Evolutionary conservation across 2,113 vertebrate genomes (phyloP).

Genomic region (Leiothrix lutea): DNA sequence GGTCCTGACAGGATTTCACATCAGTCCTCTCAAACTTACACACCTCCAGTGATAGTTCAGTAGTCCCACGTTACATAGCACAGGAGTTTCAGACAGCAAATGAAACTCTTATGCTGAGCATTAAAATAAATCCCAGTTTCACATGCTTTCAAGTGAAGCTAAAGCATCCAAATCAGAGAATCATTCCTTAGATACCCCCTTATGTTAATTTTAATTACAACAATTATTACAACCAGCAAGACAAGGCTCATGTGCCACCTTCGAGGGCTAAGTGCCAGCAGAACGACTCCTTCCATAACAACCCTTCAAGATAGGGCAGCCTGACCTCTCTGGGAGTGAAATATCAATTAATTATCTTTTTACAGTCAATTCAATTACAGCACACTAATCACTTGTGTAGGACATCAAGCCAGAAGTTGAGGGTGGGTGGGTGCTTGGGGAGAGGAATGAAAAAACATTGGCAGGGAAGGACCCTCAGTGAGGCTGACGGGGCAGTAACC

Average conservation of each 20-base stretch:
- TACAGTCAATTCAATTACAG: slow-evolving; percentile 75
- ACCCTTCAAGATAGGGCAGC: slow-evolving; percentile 64
- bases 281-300: slow-evolving; percentile 36
- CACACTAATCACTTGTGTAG: slow-evolving; percentile 77
- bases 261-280: slow-evolving; percentile 20
- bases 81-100: background rate
- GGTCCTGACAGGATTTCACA: background rate
- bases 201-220: slow-evolving; percentile 63
- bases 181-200: background rate
- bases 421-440: background rate
- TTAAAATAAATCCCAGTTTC: background rate
- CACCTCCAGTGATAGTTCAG: background rate
- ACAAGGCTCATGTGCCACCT: slow-evolving; percentile 72
- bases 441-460: background rate
- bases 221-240: slow-evolving; percentile 61
- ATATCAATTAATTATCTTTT: slow-evolving; percentile 81
- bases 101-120: background rate
- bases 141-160: background rate
- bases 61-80: background rate
- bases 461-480: background rate
- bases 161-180: background rate
- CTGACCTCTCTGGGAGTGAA: slow-evolving; percentile 78
- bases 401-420: slow-evolving; percentile 36
- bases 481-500: background rate
- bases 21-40: background rate